Percentiles rank a stretch among this genome's conserved stretches.
phyloP scores from a whole-genome alignment of 2,888 invertebrate genomes.

The Tenthredo mesomela region DNA sequence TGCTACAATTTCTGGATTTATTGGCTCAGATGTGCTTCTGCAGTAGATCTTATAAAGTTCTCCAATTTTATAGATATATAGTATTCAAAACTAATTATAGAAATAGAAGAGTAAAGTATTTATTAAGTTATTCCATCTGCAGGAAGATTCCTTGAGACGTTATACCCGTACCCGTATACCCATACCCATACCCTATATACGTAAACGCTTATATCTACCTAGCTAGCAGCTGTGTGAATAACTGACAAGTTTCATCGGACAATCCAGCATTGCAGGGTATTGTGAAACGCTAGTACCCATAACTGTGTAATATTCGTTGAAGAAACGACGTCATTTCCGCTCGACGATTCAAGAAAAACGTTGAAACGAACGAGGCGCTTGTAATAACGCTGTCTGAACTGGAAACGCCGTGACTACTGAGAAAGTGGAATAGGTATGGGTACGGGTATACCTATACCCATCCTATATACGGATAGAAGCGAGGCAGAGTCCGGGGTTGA shows the following conservation, averaged over 20 bases:
- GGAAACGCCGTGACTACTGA: conserved; percentile 40
- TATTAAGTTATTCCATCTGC: background rate
- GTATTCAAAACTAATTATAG: background rate
- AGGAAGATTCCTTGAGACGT: background rate
- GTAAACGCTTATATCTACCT: background rate
- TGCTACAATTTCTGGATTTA: background rate
- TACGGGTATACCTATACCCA: background rate
- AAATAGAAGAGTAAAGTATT: background rate
- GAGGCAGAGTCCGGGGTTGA: background rate
- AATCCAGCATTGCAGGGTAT: conserved; percentile 14
- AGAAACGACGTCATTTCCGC: conserved; percentile 43
- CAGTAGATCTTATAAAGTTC: background rate
- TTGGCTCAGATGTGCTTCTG: background rate
- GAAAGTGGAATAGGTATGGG: background rate
- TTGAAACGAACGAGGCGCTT: conserved; percentile 28
- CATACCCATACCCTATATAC: background rate
- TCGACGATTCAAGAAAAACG: conserved; percentile 21
- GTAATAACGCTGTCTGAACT: conserved; percentile 40
- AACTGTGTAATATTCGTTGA: conserved; percentile 38
- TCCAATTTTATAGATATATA: background rate
- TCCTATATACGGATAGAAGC: conserved; percentile 19
- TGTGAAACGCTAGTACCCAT: background rate
- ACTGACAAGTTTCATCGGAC: background rate
- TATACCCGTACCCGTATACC: background rate
- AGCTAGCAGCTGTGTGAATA: background rate